Base-by-base conservation (phyloP, 2,888 invertebrate species). In the Synanthedon andrenaeformis region DNA sequence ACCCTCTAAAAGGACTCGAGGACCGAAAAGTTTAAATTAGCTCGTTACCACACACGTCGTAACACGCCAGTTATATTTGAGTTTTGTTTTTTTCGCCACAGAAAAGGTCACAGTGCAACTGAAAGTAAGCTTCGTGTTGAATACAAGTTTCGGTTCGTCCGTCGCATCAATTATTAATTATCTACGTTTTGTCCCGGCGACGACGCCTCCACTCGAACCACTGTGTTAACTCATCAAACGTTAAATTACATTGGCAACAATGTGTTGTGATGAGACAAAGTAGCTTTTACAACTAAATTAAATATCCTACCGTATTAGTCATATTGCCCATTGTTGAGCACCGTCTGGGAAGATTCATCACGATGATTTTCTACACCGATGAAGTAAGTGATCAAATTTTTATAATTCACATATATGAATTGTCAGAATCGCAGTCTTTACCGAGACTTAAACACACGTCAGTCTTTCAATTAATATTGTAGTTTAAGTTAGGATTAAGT, bases 11-110 rank as follows among this genome's bases (percentile, higher is more conserved):
- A 74, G 80, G 78, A 78, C 74, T 66, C 58, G 71, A 71, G 75
- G 69, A 71, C 77, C 82, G 80, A 85, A 86, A 86, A 87, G 83
- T 86, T 87, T 87, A 87, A 87, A 87, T 87, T 85, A 87, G 86
- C 87, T 87, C 78, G 87, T 87, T 86, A 86, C 84, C 69, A 82
- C 83, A 80, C 73, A 80, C 78, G 76, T 69, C 63, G 74, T 66
- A 71, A 77, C 78, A 72, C 69, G 75, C 70, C 79, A 75, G 80
- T 79, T 80, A 72, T 74, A 74, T 78, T 66, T 65, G 72, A 69
- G 72, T 77, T 79, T 80, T 82, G 82, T 84, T 86, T 86, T n/a
- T 86, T 84, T 82, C 73, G 59, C 62, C 60, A 71, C 70, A 67
- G 77, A 76, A 82, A 84, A 82, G 83, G 84, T 82, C 79, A 76